Conservation (phyloP, 2,113 vertebrate species). For the Dascyllus trimaculatus region DNA sequence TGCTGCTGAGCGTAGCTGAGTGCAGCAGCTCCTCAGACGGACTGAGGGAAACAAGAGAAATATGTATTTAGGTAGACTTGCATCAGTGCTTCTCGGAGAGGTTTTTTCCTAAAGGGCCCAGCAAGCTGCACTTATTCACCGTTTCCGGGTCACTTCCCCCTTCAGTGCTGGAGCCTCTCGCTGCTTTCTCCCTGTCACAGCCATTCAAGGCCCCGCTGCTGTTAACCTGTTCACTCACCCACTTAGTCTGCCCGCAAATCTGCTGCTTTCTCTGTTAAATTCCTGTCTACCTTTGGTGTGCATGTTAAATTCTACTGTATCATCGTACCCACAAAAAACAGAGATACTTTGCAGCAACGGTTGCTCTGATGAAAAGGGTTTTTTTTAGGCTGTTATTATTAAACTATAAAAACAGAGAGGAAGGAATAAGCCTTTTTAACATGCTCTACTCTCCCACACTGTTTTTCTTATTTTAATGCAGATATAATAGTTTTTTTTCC, state of each 20-base stretch:
- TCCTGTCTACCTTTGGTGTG: conserved; percentile 48
- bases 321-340: neutral
- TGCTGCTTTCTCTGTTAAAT: conserved; percentile 65
- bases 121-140: conserved; percentile 69
- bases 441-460: too few relatives aligned
- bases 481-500: too few relatives aligned
- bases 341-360: neutral
- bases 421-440: too few relatives aligned
- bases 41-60: conserved; percentile 35
- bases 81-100: conserved; percentile 63
- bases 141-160: conserved; percentile 82
- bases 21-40: conserved; percentile 24
- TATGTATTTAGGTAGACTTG: conserved; percentile 59
- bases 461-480: too few relatives aligned
- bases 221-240: conserved; percentile 80
- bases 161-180: conserved; percentile 71
- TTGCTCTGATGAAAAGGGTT: conserved; percentile 1
- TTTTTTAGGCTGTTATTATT: neutral
- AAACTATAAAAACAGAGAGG: neutral
- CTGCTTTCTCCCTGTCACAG: conserved; percentile 79
- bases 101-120: conserved; percentile 63
- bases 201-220: conserved; percentile 66
- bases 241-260: conserved; percentile 72
- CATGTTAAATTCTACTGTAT: conserved; percentile 30
- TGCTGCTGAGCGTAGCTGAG: neutral